These are phyloP conservation scores for Trissoscelio sp. DNA, from an alignment of 2,888 invertebrate genomes.

Conservation along the genomic window DNA sequence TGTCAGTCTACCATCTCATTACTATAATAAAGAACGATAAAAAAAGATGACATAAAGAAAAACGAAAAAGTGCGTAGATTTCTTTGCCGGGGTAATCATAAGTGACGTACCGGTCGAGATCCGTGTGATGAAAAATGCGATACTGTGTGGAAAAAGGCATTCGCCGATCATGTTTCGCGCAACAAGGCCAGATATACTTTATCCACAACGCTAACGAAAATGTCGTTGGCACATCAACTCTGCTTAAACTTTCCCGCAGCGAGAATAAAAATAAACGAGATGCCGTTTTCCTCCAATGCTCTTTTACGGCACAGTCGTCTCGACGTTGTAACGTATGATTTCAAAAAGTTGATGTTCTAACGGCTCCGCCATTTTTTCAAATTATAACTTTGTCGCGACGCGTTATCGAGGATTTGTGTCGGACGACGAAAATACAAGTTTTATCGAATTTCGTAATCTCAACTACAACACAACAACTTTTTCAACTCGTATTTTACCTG, in stretches of 20 bases:
- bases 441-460: not conserved
- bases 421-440: not conserved
- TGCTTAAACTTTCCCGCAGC: conserved; percentile 58
- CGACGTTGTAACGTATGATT: conserved; percentile 41
- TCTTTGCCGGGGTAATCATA: not conserved
- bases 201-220: conserved; percentile 71
- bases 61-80: not conserved
- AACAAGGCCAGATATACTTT: conserved; percentile 62
- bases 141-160: conserved; percentile 13
- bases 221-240: conserved; percentile 70
- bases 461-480: not conserved
- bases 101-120: conserved; percentile 5
- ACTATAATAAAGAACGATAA: not conserved
- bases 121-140: conserved; percentile 14
- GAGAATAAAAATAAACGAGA: conserved; percentile 61
- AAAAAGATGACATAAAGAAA: not conserved
- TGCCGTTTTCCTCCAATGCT: conserved; percentile 49
- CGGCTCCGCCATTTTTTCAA: conserved; percentile 22
- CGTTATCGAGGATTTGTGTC: conserved; percentile 13
- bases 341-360: conserved; percentile 42
- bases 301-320: conserved; percentile 41
- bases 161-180: conserved; percentile 32
- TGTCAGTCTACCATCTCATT: not conserved
- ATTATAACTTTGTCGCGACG: conserved; percentile 29
- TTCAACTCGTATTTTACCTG: too few species aligned